phyloP scores from a whole-genome alignment of 1,140 invertebrate genomes.

The Marisa cornuarietis region DNA sequence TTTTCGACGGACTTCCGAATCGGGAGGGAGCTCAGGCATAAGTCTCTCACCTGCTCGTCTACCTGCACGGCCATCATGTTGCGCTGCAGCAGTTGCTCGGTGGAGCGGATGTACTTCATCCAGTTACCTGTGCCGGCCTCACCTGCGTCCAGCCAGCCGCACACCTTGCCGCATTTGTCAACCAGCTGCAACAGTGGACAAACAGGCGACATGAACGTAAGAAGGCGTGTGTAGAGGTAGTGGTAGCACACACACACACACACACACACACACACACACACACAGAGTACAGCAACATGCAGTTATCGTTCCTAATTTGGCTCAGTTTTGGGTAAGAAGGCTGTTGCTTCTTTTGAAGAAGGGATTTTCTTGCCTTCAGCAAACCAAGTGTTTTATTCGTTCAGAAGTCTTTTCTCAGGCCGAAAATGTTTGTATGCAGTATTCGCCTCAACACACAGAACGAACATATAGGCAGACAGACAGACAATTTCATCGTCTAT shows the following conservation, averaged over 20 bases:
- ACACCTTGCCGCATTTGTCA: constrained; percentile 75
- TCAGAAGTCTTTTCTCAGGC: too few species aligned
- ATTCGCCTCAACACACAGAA: too few species aligned
- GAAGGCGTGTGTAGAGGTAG: too few species aligned
- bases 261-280: not conserved
- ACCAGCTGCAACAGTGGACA: constrained; percentile 72
- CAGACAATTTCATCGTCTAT: too few species aligned
- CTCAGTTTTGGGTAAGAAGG: too few species aligned
- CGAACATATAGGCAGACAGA: too few species aligned
- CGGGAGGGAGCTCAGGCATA: not conserved
- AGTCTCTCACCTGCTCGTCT: constrained; percentile 50
- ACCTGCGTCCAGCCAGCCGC: constrained; percentile 82
- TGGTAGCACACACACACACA: not conserved
- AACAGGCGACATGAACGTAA: not conserved
- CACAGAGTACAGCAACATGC: not conserved
- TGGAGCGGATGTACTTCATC: constrained; percentile 80
- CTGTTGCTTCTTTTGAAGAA: too few species aligned
- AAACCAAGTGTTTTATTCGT: too few species aligned
- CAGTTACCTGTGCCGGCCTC: constrained; percentile 77
- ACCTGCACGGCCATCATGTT: constrained; percentile 76
- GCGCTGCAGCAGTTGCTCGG: constrained; percentile 46
- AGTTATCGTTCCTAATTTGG: not conserved
- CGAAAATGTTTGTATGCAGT: too few species aligned
- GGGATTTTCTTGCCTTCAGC: too few species aligned
- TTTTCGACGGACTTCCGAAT: not conserved